A percentile compares a stretch with the other conserved stretches of the same genome.
Conservation (phyloP, 2,888 invertebrate genomes). For the Aporophyla lueneburgensis region DNA sequence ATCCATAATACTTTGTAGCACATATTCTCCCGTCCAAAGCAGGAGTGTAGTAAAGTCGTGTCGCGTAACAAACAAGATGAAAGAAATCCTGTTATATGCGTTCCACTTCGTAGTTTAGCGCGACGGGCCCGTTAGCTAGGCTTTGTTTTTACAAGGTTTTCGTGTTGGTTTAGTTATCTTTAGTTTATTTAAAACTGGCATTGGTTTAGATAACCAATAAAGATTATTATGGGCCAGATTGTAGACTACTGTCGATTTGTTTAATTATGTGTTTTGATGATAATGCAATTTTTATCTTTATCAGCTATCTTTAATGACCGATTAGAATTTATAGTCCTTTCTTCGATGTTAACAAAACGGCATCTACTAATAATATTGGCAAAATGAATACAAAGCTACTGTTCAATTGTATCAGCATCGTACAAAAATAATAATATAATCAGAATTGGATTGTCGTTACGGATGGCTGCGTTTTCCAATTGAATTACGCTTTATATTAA, state of each 20-base stretch:
- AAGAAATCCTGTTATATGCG: conserved; percentile 76
- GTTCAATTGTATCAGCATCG: not conserved
- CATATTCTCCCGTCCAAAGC: not conserved
- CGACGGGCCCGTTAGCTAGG: conserved; percentile 51
- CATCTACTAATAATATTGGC: too few species aligned
- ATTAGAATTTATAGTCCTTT: conserved; percentile 5
- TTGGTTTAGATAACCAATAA: not conserved
- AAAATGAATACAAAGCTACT: too few species aligned
- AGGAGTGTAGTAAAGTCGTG: conserved; percentile 17
- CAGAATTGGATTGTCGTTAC: conserved; percentile 8
- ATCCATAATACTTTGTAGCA: not conserved
- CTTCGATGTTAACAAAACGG: not conserved
- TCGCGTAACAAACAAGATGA: conserved; percentile 76
- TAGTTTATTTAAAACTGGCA: not conserved
- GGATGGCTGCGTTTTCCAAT: conserved; percentile 16
- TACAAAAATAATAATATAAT: conserved; percentile 19
- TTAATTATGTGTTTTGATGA: not conserved
- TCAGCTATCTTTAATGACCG: not conserved
- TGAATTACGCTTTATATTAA: conserved; percentile 13
- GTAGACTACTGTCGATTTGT: not conserved
- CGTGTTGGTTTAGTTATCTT: not conserved
- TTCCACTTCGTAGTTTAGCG: conserved; percentile 57
- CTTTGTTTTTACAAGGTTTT: conserved; percentile 53
- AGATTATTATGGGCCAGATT: not conserved
- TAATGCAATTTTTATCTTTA: not conserved